A percentile compares a stretch with the other conserved stretches of the same genome.
phyloP scores from a whole-genome alignment of 2,797 vertebrate genomes.

The Bradypodion pumilum region DNA sequence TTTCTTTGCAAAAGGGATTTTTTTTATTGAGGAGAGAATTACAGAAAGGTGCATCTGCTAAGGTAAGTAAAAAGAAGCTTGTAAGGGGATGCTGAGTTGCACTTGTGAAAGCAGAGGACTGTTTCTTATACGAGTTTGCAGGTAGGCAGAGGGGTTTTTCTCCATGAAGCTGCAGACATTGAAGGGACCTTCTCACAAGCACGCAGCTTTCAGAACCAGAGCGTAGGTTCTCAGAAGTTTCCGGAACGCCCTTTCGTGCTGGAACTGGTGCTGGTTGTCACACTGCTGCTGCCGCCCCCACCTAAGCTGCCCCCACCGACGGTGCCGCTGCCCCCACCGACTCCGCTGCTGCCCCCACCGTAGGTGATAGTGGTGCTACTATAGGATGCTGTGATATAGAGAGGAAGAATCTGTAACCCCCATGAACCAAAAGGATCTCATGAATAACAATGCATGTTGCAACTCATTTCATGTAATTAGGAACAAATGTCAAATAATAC shows the following conservation, averaged over 20 bases:
- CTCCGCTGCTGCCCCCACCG: constrained; percentile 34
- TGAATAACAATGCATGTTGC: not conserved
- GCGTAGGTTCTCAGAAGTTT: rapidly evolving
- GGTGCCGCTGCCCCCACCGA: constrained; percentile 51
- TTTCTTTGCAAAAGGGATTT: constrained; percentile 62
- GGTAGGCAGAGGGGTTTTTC: not conserved
- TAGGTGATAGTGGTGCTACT: not conserved
- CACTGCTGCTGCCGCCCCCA: not conserved
- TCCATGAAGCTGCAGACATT: not conserved
- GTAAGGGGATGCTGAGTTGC: constrained; percentile 15
- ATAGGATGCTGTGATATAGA: constrained; percentile 45
- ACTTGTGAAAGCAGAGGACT: not conserved
- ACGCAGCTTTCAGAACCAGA: not conserved
- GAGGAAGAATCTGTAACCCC: not conserved
- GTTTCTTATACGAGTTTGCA: constrained; percentile 5
- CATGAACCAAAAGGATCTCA: too few species aligned
- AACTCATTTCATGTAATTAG: too few species aligned
- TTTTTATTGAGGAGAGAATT: constrained; percentile 64
- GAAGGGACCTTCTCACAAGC: not conserved
- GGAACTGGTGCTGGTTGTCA: not conserved
- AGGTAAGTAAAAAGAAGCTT: not conserved
- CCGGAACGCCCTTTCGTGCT: constrained; percentile 47
- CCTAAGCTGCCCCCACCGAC: constrained; percentile 30
- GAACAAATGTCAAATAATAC: not conserved
- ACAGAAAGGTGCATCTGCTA: not conserved